A percentile compares a stretch with the other conserved stretches of the same genome.
Conservation (phyloP, 2,113 vertebrate genomes). For the Barnardius zonarius region DNA sequence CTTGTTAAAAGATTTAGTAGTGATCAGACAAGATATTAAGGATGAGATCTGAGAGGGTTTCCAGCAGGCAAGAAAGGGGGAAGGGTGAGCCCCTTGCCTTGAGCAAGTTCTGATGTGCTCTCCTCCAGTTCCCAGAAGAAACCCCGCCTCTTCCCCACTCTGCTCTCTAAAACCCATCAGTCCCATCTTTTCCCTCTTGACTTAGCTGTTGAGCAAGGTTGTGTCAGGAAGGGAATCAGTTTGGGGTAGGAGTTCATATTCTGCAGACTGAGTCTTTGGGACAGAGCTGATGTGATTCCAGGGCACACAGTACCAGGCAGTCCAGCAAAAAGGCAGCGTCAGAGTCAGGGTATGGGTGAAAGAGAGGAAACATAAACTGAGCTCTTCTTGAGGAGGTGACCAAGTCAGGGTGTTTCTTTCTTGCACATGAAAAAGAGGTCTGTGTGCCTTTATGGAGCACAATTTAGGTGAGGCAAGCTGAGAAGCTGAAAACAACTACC, state of each 20-base stretch:
- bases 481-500: not conserved
- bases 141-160: not conserved
- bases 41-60: not conserved
- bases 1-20: not conserved
- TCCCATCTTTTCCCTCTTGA: not conserved
- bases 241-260: not conserved
- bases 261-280: not conserved
- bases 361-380: not conserved
- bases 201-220: not conserved
- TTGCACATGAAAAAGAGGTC: not conserved
- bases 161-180: not conserved
- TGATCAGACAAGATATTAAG: not conserved
- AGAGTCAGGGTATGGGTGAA: not conserved
- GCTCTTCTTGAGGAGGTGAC: not conserved
- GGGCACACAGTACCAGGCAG: not conserved
- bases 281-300: fast-evolving
- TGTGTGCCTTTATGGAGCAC: not conserved
- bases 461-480: not conserved
- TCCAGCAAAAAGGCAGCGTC: not conserved
- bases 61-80: not conserved
- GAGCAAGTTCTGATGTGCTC: not conserved
- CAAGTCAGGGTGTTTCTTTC: not conserved
- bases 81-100: not conserved
- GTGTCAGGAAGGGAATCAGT: not conserved
- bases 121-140: not conserved